Conservation (phyloP, 2,797 vertebrate species). For the Lophotriccus pileatus region DNA sequence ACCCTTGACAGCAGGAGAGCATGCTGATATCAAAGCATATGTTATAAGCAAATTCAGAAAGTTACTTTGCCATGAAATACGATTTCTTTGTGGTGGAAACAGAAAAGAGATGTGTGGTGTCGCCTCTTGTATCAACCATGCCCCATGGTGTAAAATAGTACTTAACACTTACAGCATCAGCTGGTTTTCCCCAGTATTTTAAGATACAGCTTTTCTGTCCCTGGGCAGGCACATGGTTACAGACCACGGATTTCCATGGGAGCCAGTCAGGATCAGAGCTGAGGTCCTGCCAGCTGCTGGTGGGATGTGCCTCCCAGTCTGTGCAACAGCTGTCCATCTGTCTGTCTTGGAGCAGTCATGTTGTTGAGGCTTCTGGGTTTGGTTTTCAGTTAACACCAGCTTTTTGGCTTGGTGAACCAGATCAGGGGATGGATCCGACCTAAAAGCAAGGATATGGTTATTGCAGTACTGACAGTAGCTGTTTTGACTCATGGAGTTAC, state of each 20-base stretch:
- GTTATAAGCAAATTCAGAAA: background rate
- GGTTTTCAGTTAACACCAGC: background rate
- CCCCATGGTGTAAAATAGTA: background rate
- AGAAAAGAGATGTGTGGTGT: background rate
- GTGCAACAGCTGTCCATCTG: rapidly evolving
- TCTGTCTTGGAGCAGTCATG: background rate
- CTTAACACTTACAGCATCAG: background rate
- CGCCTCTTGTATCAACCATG: background rate
- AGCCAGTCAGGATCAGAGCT: background rate
- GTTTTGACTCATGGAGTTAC: constrained; percentile 12
- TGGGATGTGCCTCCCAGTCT: rapidly evolving
- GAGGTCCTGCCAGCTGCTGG: background rate
- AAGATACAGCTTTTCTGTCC: background rate
- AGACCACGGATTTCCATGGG: background rate
- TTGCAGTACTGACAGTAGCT: background rate
- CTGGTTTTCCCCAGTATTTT: constrained; percentile 9
- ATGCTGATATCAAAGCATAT: background rate
- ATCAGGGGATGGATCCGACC: background rate
- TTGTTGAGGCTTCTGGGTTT: background rate
- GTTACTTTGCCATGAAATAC: background rate
- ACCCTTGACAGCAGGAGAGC: background rate
- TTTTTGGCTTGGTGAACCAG: background rate
- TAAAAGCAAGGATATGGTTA: background rate
- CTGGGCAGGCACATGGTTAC: background rate
- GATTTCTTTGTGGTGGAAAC: background rate